Base-by-base conservation (phyloP, 1,140 invertebrate genomes). In the Micrasema longulum region DNA sequence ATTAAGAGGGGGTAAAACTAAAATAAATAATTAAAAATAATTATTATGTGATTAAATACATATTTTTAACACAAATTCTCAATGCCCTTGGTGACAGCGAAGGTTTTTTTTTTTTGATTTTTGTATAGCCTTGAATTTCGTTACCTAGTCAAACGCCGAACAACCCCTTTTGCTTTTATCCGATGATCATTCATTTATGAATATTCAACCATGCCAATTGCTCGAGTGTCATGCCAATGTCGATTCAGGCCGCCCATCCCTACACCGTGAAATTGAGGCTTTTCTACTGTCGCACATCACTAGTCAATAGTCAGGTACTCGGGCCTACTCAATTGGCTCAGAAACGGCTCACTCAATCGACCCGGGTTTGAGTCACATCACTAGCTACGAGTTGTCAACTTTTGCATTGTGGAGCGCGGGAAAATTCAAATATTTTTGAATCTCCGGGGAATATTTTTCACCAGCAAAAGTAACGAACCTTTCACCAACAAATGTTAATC, bases 241-340 rank as follows among this genome's bases (percentile, higher is more conserved):
- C 55, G 55, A 60, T 60, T 60, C 55, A 41, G 55, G 12, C 50
- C 50, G 22, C 16, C 55, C 53, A 57, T 12, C 53, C 53, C 3
- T 52, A 52, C n/a, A 60, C 55, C 36, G 55, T 41, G 55, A 60
- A 60, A 60, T 60, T 38, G 55, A 31, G 55, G 31, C 55, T 60
- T 53, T 41, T 18, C 55, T 12, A 60, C 31, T 38, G 31, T 60
- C 55, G 55, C 55, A 53, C 52, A 60, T 60, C 55, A 60, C 55
- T 60, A 60, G 55, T 60, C 55, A 35, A n/a, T n/a, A n/a, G 5
- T 31, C 48, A 23, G 18, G 1, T 20, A 52, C 48, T 31, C 7
- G 7, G 7, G 7, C 3, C 26, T 7, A 7, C 26, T 31, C 26
- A 7, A 31, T n/a, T 9, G 31, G 36, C 22, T 57, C 53, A 31